phyloP scores from a whole-genome alignment of 1,140 invertebrate species.

The Neodiprion virginianus region DNA sequence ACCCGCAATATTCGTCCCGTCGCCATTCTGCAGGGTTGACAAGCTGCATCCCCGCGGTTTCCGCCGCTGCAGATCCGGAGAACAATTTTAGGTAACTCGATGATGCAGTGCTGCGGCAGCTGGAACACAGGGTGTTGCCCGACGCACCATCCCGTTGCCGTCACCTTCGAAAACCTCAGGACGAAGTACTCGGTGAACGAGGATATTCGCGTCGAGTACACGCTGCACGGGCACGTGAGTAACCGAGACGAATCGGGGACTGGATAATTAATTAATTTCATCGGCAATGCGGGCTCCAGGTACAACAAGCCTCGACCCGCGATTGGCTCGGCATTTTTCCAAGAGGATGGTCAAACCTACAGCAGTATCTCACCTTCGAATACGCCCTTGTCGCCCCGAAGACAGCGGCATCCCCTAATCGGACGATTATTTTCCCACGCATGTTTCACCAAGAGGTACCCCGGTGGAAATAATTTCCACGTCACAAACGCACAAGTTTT shows the following conservation, averaged over 20 bases:
- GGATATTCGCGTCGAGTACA: slow-evolving; percentile 21
- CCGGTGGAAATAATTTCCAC: no score
- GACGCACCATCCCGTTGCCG: background rate
- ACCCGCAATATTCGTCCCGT: no score
- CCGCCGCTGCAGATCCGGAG: no score
- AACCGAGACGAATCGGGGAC: background rate
- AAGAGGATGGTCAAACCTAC: slow-evolving; percentile 26
- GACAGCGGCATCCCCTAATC: slow-evolving; percentile 12
- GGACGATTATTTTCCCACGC: slow-evolving; percentile 14
- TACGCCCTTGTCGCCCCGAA: slow-evolving; percentile 16
- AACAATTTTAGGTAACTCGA: background rate
- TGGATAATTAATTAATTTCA: background rate
- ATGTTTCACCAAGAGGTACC: slow-evolving; percentile 14
- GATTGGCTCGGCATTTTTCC: slow-evolving; percentile 31
- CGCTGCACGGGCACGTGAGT: slow-evolving; percentile 21
- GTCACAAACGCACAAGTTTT: no score
- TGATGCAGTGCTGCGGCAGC: background rate
- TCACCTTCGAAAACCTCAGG: slow-evolving; percentile 19
- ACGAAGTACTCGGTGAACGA: slow-evolving; percentile 21
- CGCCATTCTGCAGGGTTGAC: no score
- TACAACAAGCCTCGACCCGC: slow-evolving; percentile 19
- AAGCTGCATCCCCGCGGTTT: no score
- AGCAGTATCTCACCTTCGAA: slow-evolving; percentile 28
- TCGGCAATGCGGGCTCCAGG: background rate
- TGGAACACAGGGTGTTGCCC: background rate